Evolutionary conservation across 2,797 vertebrate species (phyloP).

Genomic region (Onychomys leucogaster): DNA sequence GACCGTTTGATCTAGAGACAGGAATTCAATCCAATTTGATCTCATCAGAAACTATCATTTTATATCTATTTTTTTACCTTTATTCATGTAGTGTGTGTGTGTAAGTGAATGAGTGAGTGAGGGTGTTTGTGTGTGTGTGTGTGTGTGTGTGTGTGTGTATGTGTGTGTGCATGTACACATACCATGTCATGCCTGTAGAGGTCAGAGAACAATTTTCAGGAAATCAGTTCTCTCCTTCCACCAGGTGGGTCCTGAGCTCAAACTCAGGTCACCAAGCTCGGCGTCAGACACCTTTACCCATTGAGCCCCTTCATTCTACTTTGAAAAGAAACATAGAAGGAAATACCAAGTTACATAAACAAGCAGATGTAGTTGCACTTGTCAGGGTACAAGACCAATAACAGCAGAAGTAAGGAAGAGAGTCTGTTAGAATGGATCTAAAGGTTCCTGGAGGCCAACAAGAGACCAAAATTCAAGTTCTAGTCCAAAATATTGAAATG

Average conservation of each 20-base stretch:
- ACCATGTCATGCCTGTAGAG: no score
- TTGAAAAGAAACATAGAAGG: constrained; percentile 13
- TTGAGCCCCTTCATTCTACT: neutral
- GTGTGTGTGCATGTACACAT: neutral
- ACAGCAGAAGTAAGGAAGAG: neutral
- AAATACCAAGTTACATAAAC: neutral
- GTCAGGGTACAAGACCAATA: neutral
- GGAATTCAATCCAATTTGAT: neutral
- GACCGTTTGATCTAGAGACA: neutral
- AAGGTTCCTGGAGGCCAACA: neutral
- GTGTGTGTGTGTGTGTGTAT: no score
- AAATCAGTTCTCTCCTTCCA: neutral
- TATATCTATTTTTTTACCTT: neutral
- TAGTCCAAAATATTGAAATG: neutral
- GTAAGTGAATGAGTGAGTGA: no score
- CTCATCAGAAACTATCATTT: neutral
- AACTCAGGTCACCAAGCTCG: neutral
- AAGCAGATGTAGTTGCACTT: neutral
- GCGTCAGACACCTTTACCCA: neutral
- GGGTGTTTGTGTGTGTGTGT: no score
- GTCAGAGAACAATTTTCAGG: neutral
- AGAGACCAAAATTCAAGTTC: neutral
- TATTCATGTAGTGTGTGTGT: neutral
- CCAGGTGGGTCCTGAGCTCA: neutral
- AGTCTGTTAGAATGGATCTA: neutral